Percentiles rank a stretch among this genome's conserved stretches.
Evolutionary conservation across 2,888 invertebrate genomes (phyloP).

Genomic region (Lamproptera curius): DNA sequence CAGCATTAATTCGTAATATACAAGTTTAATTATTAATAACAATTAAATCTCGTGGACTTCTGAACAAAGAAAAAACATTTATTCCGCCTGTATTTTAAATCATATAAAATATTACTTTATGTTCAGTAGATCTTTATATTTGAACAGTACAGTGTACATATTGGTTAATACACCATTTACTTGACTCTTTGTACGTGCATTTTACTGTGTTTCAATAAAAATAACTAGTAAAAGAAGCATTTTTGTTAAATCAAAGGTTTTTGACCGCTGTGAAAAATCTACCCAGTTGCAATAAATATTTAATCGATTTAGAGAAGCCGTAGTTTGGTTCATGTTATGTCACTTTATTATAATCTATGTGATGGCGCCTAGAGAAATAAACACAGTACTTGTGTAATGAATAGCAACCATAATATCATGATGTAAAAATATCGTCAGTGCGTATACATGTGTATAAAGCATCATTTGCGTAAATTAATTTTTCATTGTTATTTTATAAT

Average conservation of each 20-base stretch:
- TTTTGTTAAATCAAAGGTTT: slow-evolving; percentile 9
- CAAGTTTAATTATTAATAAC: no score
- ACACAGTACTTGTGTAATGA: neutral
- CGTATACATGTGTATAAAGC: neutral
- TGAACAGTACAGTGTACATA: slow-evolving; percentile 20
- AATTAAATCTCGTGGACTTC: slow-evolving; percentile 17
- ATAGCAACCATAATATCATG: neutral
- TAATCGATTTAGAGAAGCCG: neutral
- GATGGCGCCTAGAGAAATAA: slow-evolving; percentile 6
- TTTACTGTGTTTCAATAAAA: slow-evolving; percentile 22
- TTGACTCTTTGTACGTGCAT: slow-evolving; percentile 22
- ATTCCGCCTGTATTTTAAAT: slow-evolving; percentile 23
- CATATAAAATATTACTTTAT: slow-evolving; percentile 22
- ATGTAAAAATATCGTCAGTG: neutral
- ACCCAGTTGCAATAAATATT: neutral
- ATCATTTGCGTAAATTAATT: neutral
- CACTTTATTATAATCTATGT: neutral
- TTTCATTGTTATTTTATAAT: slow-evolving; percentile 8
- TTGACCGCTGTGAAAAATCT: no score
- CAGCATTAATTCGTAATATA: neutral
- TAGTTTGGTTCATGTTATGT: neutral
- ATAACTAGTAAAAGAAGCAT: slow-evolving; percentile 16
- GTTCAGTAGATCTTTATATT: slow-evolving; percentile 20
- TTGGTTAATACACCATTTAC: slow-evolving; percentile 18
- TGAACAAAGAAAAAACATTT: slow-evolving; percentile 19